Percentiles rank a stretch among this genome's conserved stretches.
phyloP scores from a whole-genome alignment of 2,888 invertebrate species.

The Matsumyia berberina region DNA sequence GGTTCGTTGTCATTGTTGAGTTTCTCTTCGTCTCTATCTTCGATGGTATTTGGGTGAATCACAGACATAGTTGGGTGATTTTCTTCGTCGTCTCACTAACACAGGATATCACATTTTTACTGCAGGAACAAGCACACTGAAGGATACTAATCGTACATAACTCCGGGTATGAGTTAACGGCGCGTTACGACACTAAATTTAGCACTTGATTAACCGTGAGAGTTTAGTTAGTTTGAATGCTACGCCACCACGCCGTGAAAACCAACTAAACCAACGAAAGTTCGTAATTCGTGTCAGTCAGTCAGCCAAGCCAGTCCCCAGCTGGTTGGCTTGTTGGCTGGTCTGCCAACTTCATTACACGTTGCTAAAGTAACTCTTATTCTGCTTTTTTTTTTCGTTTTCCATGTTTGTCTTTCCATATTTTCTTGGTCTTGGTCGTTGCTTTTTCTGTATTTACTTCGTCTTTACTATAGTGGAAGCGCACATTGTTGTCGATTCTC shows the following conservation, averaged over 20 bases:
- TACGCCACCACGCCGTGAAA: conserved; percentile 61
- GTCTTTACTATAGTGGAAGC: conserved; percentile 11
- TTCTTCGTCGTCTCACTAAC: conserved; percentile 20
- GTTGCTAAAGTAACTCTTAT: conserved; percentile 72
- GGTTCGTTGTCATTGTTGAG: conserved; percentile 84
- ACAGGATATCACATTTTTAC: conserved; percentile 62
- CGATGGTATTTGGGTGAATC: conserved; percentile 59
- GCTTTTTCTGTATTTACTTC: conserved; percentile 32
- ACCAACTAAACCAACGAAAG: conserved; percentile 69
- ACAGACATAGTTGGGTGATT: conserved; percentile 60
- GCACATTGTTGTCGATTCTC: conserved; percentile 46
- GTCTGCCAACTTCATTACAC: conserved; percentile 65
- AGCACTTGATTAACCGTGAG: conserved; percentile 49
- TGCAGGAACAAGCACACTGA: conserved; percentile 16
- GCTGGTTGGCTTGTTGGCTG: not conserved
- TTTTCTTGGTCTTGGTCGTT: conserved; percentile 51
- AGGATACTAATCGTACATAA: conserved; percentile 37
- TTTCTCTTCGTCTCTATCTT: conserved; percentile 33
- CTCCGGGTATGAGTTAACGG: not conserved
- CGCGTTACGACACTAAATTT: conserved; percentile 30
- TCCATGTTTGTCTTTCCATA: conserved; percentile 41
- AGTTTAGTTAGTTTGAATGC: conserved; percentile 64
- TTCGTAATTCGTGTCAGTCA: conserved; percentile 71
- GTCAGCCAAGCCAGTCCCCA: conserved; percentile 41
- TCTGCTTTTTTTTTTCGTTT: conserved; percentile 47